These are phyloP conservation scores for Nettapus auritus DNA, from an alignment of 2,113 vertebrate species.

Conservation along the genomic window DNA sequence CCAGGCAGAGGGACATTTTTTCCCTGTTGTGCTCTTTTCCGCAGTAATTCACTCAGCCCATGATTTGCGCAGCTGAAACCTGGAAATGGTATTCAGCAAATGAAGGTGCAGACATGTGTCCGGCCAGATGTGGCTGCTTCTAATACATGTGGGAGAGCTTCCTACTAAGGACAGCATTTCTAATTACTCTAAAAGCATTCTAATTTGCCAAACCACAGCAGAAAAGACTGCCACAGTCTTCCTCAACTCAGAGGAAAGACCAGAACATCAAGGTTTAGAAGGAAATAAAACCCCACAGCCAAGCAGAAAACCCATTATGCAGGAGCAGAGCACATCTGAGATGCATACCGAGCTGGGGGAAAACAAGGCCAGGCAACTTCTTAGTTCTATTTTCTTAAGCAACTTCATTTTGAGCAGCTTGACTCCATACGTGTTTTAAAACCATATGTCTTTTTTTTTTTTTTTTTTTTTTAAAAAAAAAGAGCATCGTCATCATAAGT, in stretches of 20 bases:
- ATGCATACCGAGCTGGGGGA: not conserved
- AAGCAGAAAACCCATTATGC: not conserved
- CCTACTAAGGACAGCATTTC: not conserved
- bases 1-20: not conserved
- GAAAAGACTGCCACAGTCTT: not conserved
- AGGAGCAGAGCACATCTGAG: not conserved
- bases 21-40: not conserved
- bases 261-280: not conserved
- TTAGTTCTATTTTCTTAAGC: not conserved
- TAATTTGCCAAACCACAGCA: not conserved
- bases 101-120: not conserved
- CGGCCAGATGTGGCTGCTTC: not conserved
- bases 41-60: not conserved
- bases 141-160: not conserved
- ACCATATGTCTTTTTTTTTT: not conserved
- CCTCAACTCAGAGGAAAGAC: not conserved
- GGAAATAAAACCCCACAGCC: not conserved
- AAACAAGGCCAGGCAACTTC: not conserved
- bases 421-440: not conserved
- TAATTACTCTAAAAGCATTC: not conserved
- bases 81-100: not conserved
- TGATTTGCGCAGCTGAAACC: not conserved
- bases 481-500: not conserved
- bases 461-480: constrained; percentile 28
- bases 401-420: not conserved